These are phyloP conservation scores for Spodoptera picta DNA, from an alignment of 2,888 invertebrate species.

Conservation along the genomic window DNA sequence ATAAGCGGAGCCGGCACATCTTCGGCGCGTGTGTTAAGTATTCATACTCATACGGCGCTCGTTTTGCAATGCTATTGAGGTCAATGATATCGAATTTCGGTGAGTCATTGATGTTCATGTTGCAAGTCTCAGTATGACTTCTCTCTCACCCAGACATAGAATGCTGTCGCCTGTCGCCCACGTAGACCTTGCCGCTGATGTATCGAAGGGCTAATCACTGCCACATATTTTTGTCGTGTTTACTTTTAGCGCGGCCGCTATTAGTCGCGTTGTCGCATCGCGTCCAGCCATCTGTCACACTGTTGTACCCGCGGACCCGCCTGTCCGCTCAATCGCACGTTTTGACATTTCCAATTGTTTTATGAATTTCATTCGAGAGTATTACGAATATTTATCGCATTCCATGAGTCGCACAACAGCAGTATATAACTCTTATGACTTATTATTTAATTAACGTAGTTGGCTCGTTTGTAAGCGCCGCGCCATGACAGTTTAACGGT, in stretches of 20 bases:
- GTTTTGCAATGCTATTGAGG: conserved; percentile 54
- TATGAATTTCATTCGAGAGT: conserved; percentile 37
- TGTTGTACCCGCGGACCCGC: conserved; percentile 20
- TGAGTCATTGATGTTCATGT: conserved; percentile 43
- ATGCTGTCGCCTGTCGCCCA: conserved; percentile 23
- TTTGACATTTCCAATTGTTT: conserved; percentile 43
- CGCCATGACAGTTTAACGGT: conserved; percentile 22
- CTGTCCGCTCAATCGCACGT: conserved; percentile 36
- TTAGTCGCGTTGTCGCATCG: conserved; percentile 24
- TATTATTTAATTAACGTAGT: conserved; percentile 35
- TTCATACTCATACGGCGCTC: conserved; percentile 18
- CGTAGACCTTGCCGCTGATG: conserved; percentile 43
- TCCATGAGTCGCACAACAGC: conserved; percentile 28
- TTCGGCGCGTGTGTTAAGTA: conserved; percentile 31
- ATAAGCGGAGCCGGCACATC: conserved; percentile 8
- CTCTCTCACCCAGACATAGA: neutral
- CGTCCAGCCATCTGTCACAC: conserved; percentile 30
- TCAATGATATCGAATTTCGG: conserved; percentile 52
- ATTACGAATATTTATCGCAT: conserved; percentile 48
- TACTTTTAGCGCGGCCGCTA: conserved; percentile 32
- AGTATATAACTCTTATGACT: conserved; percentile 32
- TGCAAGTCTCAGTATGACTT: conserved; percentile 20
- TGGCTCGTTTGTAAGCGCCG: conserved; percentile 21
- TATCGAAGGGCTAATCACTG: conserved; percentile 42
- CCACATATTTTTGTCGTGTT: conserved; percentile 34